Percentiles rank a stretch among this genome's conserved stretches.
phyloP scores from a whole-genome alignment of 2,797 vertebrate genomes.

The Acanthopagrus latus region DNA sequence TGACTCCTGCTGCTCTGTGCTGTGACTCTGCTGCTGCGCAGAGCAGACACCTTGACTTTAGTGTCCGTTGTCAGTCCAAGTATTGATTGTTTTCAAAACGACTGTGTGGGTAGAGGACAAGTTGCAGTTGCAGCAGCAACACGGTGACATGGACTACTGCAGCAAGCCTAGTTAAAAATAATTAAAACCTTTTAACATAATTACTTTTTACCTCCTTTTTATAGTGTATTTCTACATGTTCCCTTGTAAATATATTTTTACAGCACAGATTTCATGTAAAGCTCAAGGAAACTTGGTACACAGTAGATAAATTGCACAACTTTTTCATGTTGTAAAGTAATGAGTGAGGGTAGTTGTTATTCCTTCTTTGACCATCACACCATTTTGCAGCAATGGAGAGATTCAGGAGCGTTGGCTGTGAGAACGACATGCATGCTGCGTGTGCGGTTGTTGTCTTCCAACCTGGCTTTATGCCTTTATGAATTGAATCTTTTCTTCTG shows the following conservation, averaged over 20 bases:
- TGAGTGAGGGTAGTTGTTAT: background rate
- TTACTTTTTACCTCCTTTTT: background rate
- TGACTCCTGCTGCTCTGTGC: too few relatives aligned
- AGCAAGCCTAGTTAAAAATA: background rate
- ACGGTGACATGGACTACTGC: too few relatives aligned
- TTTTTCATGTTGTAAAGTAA: background rate
- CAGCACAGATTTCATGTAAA: background rate
- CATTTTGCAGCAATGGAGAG: background rate
- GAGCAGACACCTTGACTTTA: too few relatives aligned
- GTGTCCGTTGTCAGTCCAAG: too few relatives aligned
- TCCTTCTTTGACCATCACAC: background rate
- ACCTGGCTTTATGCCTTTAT: constrained; percentile 47
- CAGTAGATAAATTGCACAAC: background rate
- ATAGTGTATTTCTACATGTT: background rate
- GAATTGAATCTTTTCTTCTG: constrained; percentile 46
- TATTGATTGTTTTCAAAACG: too few relatives aligned
- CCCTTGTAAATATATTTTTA: background rate
- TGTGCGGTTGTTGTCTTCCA: constrained; percentile 30
- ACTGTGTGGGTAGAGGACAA: too few relatives aligned
- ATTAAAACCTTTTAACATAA: background rate
- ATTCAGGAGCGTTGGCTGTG: constrained; percentile 4
- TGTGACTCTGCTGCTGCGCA: too few relatives aligned
- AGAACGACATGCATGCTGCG: constrained; percentile 6
- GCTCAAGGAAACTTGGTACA: background rate
- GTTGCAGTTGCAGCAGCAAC: too few relatives aligned